A percentile compares a stretch with the other conserved stretches of the same genome.
Evolutionary conservation across 2,113 vertebrate species (phyloP).

Genomic region (Okapia johnstoni): DNA sequence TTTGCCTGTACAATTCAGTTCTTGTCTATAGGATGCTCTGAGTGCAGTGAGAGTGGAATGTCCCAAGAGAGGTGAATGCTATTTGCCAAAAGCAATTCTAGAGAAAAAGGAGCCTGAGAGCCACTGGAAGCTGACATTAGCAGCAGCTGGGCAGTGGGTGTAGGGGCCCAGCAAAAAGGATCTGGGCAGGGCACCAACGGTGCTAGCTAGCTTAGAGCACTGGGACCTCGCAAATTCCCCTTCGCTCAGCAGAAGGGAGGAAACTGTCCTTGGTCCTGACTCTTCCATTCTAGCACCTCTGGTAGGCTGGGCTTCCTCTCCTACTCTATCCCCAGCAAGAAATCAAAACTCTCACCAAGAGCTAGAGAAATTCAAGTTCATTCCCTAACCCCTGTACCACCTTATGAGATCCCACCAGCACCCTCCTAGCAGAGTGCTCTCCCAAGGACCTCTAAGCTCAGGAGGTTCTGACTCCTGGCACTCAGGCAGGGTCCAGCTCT

Average conservation of each 20-base stretch:
- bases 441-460: not conserved
- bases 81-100: not conserved
- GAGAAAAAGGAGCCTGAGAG: not conserved
- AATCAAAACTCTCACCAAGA: conserved; percentile 2
- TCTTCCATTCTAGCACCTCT: not conserved
- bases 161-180: not conserved
- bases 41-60: not conserved
- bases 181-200: not conserved
- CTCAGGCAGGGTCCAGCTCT: not conserved
- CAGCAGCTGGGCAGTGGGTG: not conserved
- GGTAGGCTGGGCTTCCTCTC: not conserved
- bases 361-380: not conserved
- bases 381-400: not conserved
- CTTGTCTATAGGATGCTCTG: not conserved
- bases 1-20: not conserved
- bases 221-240: not conserved
- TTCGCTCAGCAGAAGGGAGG: not conserved
- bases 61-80: not conserved
- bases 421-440: not conserved
- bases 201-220: not conserved
- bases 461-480: not conserved
- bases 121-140: not conserved
- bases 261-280: not conserved
- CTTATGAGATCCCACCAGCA: not conserved
- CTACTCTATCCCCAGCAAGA: not conserved